Evolutionary conservation across 2,797 vertebrate genomes (phyloP).

Genomic region (Merluccius polli): DNA sequence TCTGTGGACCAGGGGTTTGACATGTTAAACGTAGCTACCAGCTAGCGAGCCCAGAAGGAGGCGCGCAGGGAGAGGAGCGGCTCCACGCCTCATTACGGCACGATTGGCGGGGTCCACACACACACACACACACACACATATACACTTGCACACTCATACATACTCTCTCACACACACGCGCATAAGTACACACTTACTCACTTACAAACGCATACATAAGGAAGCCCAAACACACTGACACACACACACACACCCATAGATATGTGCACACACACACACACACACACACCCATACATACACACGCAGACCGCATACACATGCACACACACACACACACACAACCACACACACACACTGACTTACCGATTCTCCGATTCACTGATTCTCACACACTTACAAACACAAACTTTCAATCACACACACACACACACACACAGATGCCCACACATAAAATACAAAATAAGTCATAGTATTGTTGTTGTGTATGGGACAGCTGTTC

Average conservation of each 20-base stretch:
- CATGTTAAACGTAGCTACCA: slow-evolving; percentile 13
- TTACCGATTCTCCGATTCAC: too few species aligned
- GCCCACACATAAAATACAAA: neutral
- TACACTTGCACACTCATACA: neutral
- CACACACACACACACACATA: neutral
- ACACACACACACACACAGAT: neutral
- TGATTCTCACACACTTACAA: too few species aligned
- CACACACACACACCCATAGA: neutral
- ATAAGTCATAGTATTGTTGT: neutral
- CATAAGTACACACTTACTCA: neutral
- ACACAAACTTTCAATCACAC: neutral
- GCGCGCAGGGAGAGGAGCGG: slow-evolving; percentile 23
- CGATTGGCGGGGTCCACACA: neutral
- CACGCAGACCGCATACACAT: neutral
- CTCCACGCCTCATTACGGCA: slow-evolving; percentile 36
- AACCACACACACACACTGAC: neutral
- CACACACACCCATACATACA: neutral
- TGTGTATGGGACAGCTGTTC: neutral
- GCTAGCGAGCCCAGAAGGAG: slow-evolving; percentile 33
- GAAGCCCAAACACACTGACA: neutral
- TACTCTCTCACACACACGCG: neutral
- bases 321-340: neutral
- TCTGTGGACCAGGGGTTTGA: neutral
- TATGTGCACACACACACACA: neutral
- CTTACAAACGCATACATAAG: neutral